Percentiles rank a stretch among this genome's conserved stretches.
Evolutionary conservation across 2,888 invertebrate genomes (phyloP).

Genomic region (Athetis lepigone): DNA sequence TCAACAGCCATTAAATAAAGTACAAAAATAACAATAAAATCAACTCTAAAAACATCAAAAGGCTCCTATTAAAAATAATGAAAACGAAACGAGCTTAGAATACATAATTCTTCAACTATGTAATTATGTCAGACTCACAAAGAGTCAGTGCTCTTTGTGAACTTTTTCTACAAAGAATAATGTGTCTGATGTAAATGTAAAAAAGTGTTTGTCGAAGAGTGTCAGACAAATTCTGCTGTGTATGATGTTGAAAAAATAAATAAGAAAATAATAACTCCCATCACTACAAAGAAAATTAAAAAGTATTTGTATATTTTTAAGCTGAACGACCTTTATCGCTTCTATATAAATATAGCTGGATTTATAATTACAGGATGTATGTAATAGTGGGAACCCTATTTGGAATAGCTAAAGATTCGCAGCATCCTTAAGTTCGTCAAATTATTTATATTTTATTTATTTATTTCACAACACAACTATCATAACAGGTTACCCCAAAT

Average conservation of each 20-base stretch:
- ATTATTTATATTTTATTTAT: no score
- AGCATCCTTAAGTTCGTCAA: no score
- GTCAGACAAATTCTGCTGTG: neutral
- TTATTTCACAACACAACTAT: no score
- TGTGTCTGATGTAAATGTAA: neutral
- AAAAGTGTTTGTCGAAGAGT: neutral
- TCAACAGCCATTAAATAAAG: neutral
- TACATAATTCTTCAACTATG: neutral
- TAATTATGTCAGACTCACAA: conserved; percentile 3
- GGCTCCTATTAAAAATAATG: neutral
- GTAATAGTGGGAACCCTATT: no score
- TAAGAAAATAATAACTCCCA: neutral
- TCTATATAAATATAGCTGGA: neutral
- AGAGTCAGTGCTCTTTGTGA: neutral
- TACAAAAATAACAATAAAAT: neutral
- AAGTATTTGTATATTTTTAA: neutral
- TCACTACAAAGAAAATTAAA: neutral
- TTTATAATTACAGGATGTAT: no score
- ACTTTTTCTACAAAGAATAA: neutral
- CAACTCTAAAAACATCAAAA: neutral
- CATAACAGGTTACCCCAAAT: no score
- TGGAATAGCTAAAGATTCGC: no score
- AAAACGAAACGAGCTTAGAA: neutral
- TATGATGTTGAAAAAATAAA: neutral
- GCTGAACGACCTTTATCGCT: neutral